These are phyloP conservation scores for Sorex araneus DNA, from an alignment of 2,113 vertebrate species.

Conservation along the genomic window DNA sequence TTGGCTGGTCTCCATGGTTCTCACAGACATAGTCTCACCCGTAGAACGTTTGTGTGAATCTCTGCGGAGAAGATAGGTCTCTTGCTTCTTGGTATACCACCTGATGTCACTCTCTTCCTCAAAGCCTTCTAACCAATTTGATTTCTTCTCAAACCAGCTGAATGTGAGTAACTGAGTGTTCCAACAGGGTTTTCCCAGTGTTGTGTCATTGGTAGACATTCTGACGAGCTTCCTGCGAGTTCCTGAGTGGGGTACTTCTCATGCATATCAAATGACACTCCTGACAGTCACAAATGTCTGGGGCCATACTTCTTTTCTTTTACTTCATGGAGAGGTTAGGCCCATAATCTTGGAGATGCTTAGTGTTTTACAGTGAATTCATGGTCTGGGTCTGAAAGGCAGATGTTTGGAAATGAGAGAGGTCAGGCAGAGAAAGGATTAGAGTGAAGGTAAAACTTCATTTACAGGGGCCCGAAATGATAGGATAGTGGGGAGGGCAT, in stretches of 20 bases:
- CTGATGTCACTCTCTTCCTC: not conserved
- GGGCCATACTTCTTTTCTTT: not conserved
- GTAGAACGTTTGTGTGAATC: no score
- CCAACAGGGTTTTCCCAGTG: not conserved
- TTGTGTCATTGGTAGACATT: not conserved
- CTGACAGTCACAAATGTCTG: not conserved
- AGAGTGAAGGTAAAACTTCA: constrained; percentile 10
- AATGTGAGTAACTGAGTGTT: not conserved
- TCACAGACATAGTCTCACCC: not conserved
- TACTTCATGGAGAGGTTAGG: not conserved
- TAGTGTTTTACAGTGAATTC: no score
- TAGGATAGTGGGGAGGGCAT: no score
- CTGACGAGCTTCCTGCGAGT: not conserved
- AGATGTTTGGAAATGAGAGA: not conserved
- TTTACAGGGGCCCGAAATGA: not conserved
- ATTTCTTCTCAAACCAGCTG: constrained; percentile 8
- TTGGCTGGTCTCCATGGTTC: not conserved
- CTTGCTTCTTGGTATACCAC: not conserved
- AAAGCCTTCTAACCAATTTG: not conserved
- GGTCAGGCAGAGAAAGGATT: not conserved
- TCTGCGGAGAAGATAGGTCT: not conserved
- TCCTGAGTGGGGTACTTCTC: not conserved
- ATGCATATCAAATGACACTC: not conserved
- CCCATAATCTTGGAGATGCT: not conserved
- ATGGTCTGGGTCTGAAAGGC: not conserved